phyloP scores from a whole-genome alignment of 2,888 invertebrate species.

The Danaus chrysippus region DNA sequence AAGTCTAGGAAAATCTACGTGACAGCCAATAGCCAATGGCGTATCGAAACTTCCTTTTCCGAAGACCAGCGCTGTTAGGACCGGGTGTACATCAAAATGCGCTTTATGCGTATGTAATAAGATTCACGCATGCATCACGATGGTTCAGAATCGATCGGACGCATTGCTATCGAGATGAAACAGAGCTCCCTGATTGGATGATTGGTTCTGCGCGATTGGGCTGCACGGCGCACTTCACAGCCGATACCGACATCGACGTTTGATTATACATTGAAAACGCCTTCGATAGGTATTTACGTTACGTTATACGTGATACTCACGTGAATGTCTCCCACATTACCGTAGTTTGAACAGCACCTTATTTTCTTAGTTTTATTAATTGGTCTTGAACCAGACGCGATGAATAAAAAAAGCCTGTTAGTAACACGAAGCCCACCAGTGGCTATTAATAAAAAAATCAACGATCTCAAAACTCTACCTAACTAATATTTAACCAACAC shows the following conservation, averaged over 20 bases:
- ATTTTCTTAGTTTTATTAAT: constrained; percentile 18
- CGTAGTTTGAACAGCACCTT: neutral
- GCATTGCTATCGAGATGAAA: constrained; percentile 58
- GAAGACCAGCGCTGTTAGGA: constrained; percentile 31
- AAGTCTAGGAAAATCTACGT: constrained; percentile 72
- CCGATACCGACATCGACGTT: constrained; percentile 65
- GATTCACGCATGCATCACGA: constrained; percentile 23
- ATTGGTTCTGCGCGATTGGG: constrained; percentile 80
- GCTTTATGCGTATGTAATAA: constrained; percentile 29
- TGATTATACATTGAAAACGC: constrained; percentile 55
- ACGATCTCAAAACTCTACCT: constrained; percentile 54
- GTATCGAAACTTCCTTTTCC: constrained; percentile 64
- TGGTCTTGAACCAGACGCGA: constrained; percentile 20
- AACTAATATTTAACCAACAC: constrained; percentile 73
- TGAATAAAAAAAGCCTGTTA: constrained; percentile 27
- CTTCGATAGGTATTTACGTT: constrained; percentile 63
- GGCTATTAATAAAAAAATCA: constrained; percentile 65
- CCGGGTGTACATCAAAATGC: neutral
- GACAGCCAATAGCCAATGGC: constrained; percentile 67
- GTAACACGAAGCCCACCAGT: constrained; percentile 24
- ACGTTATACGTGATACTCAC: constrained; percentile 43
- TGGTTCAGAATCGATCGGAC: constrained; percentile 42
- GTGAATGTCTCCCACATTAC: constrained; percentile 40
- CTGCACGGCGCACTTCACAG: constrained; percentile 79
- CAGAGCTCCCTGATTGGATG: constrained; percentile 64